Evolutionary conservation across 2,113 vertebrate species (phyloP).

Genomic region (Arothron firmamentum): DNA sequence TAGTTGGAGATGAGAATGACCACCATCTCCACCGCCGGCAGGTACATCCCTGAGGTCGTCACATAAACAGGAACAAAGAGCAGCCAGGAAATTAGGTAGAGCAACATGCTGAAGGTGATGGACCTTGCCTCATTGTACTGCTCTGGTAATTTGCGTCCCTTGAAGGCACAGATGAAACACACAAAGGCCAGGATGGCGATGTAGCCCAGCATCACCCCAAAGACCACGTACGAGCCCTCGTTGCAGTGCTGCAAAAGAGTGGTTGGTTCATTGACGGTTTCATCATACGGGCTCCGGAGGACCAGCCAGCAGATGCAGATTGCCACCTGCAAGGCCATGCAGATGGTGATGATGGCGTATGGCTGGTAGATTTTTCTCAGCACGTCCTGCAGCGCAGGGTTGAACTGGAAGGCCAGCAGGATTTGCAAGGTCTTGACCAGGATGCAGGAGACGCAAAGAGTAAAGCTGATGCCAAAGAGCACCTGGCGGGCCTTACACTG

Average conservation of each 20-base stretch:
- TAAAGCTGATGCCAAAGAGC: conserved; percentile 84
- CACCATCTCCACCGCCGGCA: conserved; percentile 85
- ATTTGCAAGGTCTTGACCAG: conserved; percentile 88
- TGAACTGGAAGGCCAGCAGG: conserved; percentile 84
- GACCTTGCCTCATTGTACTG: conserved; percentile 90
- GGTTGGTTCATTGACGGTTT: conserved; percentile 54
- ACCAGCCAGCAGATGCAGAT: conserved; percentile 81
- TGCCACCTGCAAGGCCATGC: conserved; percentile 74
- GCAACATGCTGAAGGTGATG: conserved; percentile 89
- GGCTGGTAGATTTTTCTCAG: conserved; percentile 77
- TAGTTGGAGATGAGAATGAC: conserved; percentile 89
- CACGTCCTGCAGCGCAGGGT: conserved; percentile 74
- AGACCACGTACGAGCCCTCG: conserved; percentile 80
- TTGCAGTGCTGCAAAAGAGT: conserved; percentile 78
- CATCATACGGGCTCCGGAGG: conserved; percentile 70
- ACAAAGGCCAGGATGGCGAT: conserved; percentile 78
- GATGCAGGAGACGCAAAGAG: conserved; percentile 85
- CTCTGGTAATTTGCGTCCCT: conserved; percentile 84
- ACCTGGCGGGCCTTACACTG: conserved; percentile 82
- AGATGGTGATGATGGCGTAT: conserved; percentile 65
- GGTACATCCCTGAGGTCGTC: conserved; percentile 81
- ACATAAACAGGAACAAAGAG: conserved; percentile 83
- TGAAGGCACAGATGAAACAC: conserved; percentile 86
- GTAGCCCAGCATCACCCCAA: conserved; percentile 82
- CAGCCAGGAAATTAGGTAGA: conserved; percentile 88